Base-by-base conservation (phyloP, 2,113 vertebrate genomes). In the Podarcis cretensis region DNA sequence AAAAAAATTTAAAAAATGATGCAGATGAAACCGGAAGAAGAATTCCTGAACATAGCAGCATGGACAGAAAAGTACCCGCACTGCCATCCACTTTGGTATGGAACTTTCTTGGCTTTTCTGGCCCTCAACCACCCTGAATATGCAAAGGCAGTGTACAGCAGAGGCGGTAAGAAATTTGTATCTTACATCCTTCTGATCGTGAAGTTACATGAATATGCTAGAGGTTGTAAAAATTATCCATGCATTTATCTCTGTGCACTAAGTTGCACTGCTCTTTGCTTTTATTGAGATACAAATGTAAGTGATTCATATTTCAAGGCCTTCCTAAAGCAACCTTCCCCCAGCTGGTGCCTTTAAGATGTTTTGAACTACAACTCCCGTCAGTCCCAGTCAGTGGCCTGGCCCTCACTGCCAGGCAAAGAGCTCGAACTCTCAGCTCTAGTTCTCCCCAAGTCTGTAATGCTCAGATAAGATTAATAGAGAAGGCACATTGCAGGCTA, bases 41-140 rank as follows among this genome's bases (percentile, higher is more conserved):
- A 97, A n/a, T 68, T 98, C 68, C 86, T 96, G 14, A 96, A 81
- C 59, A 0, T 96, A 0, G 4, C 96, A 32, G 88, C 92, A 79
- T 98, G 96, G 97, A 87, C 89, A 57, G 16, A 96, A 16, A 65
- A 96, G 66, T 98, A 97, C 69, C 97, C 97, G 0, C 93, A 95
- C 1, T 97, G 96, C 3, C 97, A 96, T 20, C 96, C 95, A 10
- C 0, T 98, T 7, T 98, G 97, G 97, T 88, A 97, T 81, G 98
- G 97, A 25, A 96, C 94, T 1, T 96, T 96, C 66, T 0, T 95
- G 48, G 91, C 91, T 40, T 78, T 94, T 57, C 81, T 98, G 74
- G 96, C 90, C 83, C 96, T 98, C 92, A 97, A 97, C 85, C 97
- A 98, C 54, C 98, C 98, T 7, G 97, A 98, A 68, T 98, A 98